A percentile compares a stretch with the other conserved stretches of the same genome.
Evolutionary conservation across 2,113 vertebrate genomes (phyloP).

Genomic region (Perca fluviatilis): DNA sequence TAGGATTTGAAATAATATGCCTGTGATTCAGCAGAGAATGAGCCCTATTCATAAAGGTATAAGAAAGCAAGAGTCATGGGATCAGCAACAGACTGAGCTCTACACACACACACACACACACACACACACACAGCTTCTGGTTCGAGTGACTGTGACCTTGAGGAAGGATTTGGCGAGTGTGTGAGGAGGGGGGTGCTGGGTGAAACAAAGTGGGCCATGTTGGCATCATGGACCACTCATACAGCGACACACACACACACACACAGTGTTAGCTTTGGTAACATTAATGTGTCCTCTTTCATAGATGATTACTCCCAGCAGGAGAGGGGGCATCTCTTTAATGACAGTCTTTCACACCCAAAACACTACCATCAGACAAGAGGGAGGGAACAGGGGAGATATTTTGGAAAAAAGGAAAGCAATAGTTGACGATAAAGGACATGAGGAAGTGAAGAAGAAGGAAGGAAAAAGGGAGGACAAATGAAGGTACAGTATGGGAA

Average conservation of each 20-base stretch:
- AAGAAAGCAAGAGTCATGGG: conserved; percentile 50
- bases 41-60: conserved; percentile 68
- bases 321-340: conserved; percentile 78
- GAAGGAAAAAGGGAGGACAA: not conserved
- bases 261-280: conserved; percentile 67
- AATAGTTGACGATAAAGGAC: conserved; percentile 43
- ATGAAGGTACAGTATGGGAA: conserved; percentile 19
- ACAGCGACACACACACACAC: conserved; percentile 30
- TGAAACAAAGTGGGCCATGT: conserved; percentile 72
- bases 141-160: conserved; percentile 72
- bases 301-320: conserved; percentile 85
- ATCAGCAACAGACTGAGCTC: conserved; percentile 38
- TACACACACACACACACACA: conserved; percentile 40
- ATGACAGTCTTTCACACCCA: conserved; percentile 78
- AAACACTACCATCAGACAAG: conserved; percentile 52
- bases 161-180: conserved; percentile 70
- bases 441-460: conserved; percentile 5
- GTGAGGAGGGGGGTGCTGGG: conserved; percentile 48
- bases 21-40: conserved; percentile 58
- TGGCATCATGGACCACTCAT: conserved; percentile 65
- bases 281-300: conserved; percentile 82
- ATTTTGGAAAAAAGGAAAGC: not conserved
- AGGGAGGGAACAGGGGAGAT: not conserved
- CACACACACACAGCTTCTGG: conserved; percentile 37
- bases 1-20: conserved; percentile 58